Conservation (phyloP, 2,888 invertebrate genomes). For the Papilio gigon region DNA sequence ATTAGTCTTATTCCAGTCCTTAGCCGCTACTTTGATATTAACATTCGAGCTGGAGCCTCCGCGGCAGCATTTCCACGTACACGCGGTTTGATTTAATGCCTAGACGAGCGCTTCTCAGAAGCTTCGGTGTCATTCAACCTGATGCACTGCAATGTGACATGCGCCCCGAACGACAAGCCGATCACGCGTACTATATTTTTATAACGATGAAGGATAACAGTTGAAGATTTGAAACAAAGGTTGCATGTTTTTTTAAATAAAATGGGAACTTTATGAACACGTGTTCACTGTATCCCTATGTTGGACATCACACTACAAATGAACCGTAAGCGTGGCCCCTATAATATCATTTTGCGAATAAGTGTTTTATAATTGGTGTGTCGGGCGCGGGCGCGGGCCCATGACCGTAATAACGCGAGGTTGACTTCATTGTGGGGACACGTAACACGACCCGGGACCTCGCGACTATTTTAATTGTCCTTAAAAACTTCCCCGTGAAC, state of each 20-base stretch:
- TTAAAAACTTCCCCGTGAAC: conserved; percentile 13
- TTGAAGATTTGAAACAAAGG: no score
- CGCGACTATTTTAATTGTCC: conserved; percentile 16
- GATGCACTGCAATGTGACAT: background rate
- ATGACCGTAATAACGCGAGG: conserved; percentile 37
- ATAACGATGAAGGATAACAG: background rate
- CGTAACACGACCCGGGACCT: conserved; percentile 20
- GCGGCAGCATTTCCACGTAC: conserved; percentile 26
- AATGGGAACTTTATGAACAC: background rate
- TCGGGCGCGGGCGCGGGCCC: conserved; percentile 14
- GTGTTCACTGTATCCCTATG: background rate
- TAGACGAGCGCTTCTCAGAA: conserved; percentile 32
- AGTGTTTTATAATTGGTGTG: conserved; percentile 31
- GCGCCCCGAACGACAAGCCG: background rate
- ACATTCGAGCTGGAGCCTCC: conserved; percentile 5
- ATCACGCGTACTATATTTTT: background rate
- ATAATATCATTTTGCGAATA: conserved; percentile 21
- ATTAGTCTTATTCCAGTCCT: conserved; percentile 30
- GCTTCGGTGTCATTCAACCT: conserved; percentile 19
- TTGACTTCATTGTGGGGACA: conserved; percentile 32
- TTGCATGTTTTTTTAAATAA: background rate
- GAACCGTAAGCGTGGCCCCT: conserved; percentile 5
- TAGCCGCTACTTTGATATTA: conserved; percentile 10
- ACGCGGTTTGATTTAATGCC: conserved; percentile 36
- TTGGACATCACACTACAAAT: background rate